phyloP scores from a whole-genome alignment of 2,113 vertebrate species.

The Coracopsis vasa region DNA sequence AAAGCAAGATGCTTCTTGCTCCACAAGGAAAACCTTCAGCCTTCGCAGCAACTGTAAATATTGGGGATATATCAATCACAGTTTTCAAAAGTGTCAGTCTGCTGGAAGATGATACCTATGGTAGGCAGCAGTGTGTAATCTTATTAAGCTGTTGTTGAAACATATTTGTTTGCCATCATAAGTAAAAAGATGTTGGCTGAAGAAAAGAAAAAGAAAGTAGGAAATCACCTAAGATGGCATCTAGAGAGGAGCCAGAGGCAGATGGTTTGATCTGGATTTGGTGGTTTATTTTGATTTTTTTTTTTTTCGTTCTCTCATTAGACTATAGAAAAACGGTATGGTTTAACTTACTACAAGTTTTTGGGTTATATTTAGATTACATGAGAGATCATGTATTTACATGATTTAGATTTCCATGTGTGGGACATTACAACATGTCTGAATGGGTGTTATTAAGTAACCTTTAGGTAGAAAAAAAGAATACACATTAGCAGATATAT shows the following conservation, averaged over 20 bases:
- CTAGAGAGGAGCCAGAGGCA: not conserved
- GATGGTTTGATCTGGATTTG: not conserved
- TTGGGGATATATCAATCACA: not conserved
- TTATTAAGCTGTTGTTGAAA: not conserved
- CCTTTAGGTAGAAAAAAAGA: not conserved
- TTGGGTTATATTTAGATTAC: not conserved
- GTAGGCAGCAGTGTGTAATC: not conserved
- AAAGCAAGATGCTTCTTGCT: not conserved
- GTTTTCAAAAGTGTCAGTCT: not conserved
- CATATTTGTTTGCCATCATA: not conserved
- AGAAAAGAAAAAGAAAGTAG: not conserved
- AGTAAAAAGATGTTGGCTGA: not conserved
- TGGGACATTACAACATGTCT: not conserved
- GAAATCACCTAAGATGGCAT: not conserved
- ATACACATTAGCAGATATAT: not conserved
- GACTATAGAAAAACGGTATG: not conserved
- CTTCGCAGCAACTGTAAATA: not conserved
- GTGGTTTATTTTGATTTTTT: not conserved
- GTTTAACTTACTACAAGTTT: not conserved
- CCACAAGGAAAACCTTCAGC: not conserved
- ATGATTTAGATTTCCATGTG: not conserved
- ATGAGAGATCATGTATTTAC: rapidly evolving
- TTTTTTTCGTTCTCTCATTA: too few relatives aligned
- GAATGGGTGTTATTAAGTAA: not conserved
- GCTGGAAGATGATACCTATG: not conserved